These are phyloP conservation scores for Nephila pilipes DNA, from an alignment of 1,140 invertebrate genomes.

Conservation along the genomic window DNA sequence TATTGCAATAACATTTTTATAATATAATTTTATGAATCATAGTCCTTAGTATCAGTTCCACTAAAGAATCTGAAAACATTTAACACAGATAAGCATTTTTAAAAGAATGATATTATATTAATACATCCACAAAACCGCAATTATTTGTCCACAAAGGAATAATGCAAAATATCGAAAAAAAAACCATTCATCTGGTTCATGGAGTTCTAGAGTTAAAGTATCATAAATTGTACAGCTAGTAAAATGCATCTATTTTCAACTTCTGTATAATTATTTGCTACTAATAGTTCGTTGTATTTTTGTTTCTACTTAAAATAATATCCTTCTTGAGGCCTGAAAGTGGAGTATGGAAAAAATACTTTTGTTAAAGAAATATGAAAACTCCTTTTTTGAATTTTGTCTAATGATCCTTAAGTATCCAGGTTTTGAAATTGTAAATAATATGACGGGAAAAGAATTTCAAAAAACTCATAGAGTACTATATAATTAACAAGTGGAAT, in stretches of 20 bases:
- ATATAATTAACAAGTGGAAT: slow-evolving; percentile 4
- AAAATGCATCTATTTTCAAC: background rate
- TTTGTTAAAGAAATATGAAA: background rate
- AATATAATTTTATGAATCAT: no score
- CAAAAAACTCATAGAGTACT: background rate
- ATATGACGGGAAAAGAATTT: background rate
- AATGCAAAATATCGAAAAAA: background rate
- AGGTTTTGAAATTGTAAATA: background rate
- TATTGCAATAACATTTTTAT: no score
- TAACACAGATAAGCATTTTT: no score
- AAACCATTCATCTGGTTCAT: background rate
- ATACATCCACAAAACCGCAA: no score
- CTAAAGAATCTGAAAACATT: no score
- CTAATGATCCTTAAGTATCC: background rate
- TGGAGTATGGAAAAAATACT: background rate
- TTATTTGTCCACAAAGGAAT: no score
- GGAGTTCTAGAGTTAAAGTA: background rate
- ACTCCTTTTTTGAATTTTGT: background rate
- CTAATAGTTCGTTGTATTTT: background rate
- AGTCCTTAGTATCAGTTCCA: no score
- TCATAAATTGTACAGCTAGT: background rate
- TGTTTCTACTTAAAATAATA: background rate
- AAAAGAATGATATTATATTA: no score
- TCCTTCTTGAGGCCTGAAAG: background rate
- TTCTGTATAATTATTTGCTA: background rate